Base-by-base conservation (phyloP, 1,140 invertebrate species). In the Micrasema longulum region DNA sequence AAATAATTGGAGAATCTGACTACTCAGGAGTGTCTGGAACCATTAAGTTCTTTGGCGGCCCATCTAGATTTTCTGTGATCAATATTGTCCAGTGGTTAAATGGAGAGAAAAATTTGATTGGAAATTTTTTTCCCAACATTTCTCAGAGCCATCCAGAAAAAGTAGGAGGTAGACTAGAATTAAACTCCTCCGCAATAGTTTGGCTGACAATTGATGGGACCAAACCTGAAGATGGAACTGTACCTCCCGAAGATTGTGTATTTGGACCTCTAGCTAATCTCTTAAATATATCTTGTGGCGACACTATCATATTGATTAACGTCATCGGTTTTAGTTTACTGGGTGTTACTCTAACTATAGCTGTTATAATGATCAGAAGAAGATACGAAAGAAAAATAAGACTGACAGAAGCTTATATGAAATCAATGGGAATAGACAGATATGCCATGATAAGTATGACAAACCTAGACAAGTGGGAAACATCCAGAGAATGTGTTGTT, bases 391-490 rank as follows among this genome's bases (percentile, higher is more conserved):
- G 87, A 16, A 92, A 92, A 77, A 89, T 93, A 5, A 82, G 85
- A 22, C 79, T 84, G 10, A 92, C 92, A 0, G 88, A 92, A 69
- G 87, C 91, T 60, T 89, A 91, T 47, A 91, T 95, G 85, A 88
- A 90, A 74, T 89, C 90, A 55, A 85, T 93, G 20, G 90, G 92
- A 2, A 82, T 91, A 12, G 88, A 90, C 76, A 81, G 92, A 5
- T 76, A 89, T 1, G 81, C 86, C 64, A 77, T 80, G 35, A 77
- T 85, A 20, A 81, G 85, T 9, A 77, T 84, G 67, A 84, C 80
- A 0, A 81, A 83, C 11, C 81, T 95, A 10, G 94, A 96, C 78
- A 92, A 93, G 76, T 97, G 95, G 93, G 95, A 97, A 82, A 88
- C 97, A 31, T 88, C 92, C 0, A 84, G 93, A 43, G 91, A 96